Evolutionary conservation across 1,140 invertebrate genomes (phyloP).

Genomic region (Andrena cerasifolii): DNA sequence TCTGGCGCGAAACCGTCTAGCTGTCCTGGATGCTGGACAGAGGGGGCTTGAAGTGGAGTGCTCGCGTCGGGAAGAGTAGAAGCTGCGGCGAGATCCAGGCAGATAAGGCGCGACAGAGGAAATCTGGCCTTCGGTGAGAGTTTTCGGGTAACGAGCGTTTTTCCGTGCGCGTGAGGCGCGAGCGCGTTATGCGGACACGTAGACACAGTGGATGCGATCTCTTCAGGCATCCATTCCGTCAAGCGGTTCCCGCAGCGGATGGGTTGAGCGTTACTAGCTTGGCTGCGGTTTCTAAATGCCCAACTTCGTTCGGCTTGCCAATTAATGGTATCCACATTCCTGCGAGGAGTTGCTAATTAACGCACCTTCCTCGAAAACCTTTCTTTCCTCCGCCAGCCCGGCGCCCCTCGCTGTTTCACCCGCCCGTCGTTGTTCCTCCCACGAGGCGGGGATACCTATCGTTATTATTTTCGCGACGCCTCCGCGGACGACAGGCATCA

Average conservation of each 20-base stretch:
- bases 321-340: conserved; percentile 70
- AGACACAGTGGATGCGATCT: conserved; percentile 21
- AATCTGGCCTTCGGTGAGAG: not conserved
- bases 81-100: not conserved
- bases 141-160: conserved; percentile 35
- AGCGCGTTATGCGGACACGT: conserved; percentile 32
- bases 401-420: conserved; percentile 24
- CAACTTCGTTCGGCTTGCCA: conserved; percentile 56
- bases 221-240: conserved; percentile 3
- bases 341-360: conserved; percentile 67
- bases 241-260: no score
- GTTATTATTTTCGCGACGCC: conserved; percentile 35
- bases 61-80: not conserved
- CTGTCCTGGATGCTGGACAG: not conserved
- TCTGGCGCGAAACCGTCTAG: not conserved
- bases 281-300: conserved; percentile 32
- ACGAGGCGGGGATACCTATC: no score
- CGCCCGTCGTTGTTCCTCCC: not conserved
- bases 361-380: conserved; percentile 44
- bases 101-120: conserved; percentile 25
- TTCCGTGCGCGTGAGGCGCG: conserved; percentile 4
- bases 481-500: conserved; percentile 7
- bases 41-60: conserved; percentile 1
- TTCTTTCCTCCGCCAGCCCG: not conserved
- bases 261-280: conserved; percentile 14